A percentile compares a stretch with the other conserved stretches of the same genome.
Conservation (phyloP, 2,888 invertebrate genomes). For the Orthonevra nobilis region DNA sequence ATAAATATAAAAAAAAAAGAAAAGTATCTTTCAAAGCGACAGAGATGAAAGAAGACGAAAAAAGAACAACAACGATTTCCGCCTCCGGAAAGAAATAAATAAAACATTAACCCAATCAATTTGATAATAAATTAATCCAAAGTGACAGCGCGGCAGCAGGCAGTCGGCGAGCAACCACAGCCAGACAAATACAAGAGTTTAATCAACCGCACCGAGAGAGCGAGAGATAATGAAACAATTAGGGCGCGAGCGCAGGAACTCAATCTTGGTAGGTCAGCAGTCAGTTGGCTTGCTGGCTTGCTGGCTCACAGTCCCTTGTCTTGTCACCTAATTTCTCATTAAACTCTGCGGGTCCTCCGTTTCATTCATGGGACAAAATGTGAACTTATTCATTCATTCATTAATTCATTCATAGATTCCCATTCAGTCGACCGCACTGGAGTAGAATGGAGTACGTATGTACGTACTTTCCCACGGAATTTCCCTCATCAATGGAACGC, state of each 20-base stretch:
- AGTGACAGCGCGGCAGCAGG: constrained; percentile 60
- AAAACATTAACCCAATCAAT: constrained; percentile 70
- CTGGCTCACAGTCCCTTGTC: too few relatives aligned
- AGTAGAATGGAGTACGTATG: too few relatives aligned
- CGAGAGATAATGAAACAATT: constrained; percentile 61
- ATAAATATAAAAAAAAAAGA: not conserved
- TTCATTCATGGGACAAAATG: constrained; percentile 32
- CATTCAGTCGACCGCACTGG: constrained; percentile 36
- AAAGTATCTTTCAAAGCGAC: too few relatives aligned
- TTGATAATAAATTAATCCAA: constrained; percentile 68
- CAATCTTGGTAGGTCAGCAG: constrained; percentile 52
- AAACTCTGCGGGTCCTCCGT: constrained; percentile 32
- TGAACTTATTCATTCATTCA: constrained; percentile 32
- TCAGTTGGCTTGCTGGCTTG: too few relatives aligned
- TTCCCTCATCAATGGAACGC: constrained; percentile 12
- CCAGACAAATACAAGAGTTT: constrained; percentile 4
- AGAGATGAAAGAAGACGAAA: not conserved
- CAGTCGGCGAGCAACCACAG: not conserved
- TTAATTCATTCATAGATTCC: constrained; percentile 50
- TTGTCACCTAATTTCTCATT: constrained; percentile 30
- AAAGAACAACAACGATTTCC: constrained; percentile 37
- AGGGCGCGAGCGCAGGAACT: constrained; percentile 32
- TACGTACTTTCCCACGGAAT: constrained; percentile 63
- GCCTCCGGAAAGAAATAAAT: constrained; percentile 67
- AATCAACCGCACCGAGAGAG: constrained; percentile 30